Percentiles rank a stretch among this genome's conserved stretches.
phyloP scores from a whole-genome alignment of 2,888 invertebrate species.

The Luffia ferchaultella region DNA sequence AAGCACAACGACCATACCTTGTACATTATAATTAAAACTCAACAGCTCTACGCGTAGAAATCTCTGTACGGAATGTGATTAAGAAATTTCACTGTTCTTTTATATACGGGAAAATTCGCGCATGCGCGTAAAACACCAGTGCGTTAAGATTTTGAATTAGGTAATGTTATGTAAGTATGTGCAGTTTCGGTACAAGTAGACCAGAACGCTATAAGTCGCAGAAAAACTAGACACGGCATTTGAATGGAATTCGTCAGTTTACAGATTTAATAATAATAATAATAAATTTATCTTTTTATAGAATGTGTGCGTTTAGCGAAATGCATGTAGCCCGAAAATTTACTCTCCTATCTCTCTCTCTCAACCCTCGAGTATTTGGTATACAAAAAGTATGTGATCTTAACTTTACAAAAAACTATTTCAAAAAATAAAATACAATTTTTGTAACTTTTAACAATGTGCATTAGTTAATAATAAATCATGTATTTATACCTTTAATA shows the following conservation, averaged over 20 bases:
- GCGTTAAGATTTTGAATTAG: slow-evolving; percentile 26
- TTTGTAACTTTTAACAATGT: no score
- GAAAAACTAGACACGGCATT: slow-evolving; percentile 15
- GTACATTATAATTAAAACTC: slow-evolving; percentile 14
- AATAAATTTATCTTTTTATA: not conserved
- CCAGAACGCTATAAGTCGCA: slow-evolving; percentile 26
- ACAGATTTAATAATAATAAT: no score
- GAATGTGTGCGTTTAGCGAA: not conserved
- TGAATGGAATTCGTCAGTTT: not conserved
- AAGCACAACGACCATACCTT: not conserved
- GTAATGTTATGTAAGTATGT: slow-evolving; percentile 48
- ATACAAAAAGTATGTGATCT: no score
- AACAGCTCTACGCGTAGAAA: slow-evolving; percentile 17
- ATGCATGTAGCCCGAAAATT: no score
- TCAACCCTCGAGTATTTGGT: no score
- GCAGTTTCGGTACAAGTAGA: slow-evolving; percentile 49
- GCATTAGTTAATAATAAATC: no score
- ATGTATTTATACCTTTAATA: no score
- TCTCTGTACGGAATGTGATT: slow-evolving; percentile 24
- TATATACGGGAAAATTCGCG: slow-evolving; percentile 40
- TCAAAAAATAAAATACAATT: no score
- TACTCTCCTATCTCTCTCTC: no score
- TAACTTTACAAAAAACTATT: no score
- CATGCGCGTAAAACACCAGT: slow-evolving; percentile 3
- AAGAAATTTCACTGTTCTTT: slow-evolving; percentile 33